Evolutionary conservation across 1,140 invertebrate genomes (phyloP).

Genomic region (Euura saliciscinereae): DNA sequence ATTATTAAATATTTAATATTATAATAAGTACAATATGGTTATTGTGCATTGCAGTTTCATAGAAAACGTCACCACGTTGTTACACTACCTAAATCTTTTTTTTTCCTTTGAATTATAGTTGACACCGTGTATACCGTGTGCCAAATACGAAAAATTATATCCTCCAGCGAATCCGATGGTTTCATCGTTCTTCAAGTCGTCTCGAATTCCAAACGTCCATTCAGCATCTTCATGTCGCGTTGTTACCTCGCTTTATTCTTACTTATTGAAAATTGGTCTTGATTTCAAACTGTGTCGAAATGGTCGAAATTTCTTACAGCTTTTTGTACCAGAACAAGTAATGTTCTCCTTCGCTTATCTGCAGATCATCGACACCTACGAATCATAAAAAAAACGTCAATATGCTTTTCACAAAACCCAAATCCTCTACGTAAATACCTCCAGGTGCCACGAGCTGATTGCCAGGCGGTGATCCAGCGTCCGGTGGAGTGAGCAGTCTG

Average conservation of each 20-base stretch:
- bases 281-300: neutral
- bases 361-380: slow-evolving; percentile 81
- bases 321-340: slow-evolving; percentile 92
- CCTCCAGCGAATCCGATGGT: too few relatives aligned
- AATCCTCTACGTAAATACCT: slow-evolving; percentile 59
- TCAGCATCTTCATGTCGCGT: neutral
- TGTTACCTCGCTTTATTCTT: neutral
- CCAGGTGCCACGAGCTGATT: slow-evolving; percentile 85
- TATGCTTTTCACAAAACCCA: neutral
- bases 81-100: too few relatives aligned
- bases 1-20: slow-evolving; percentile 53
- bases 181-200: too few relatives aligned
- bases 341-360: slow-evolving; percentile 82
- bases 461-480: slow-evolving; percentile 76
- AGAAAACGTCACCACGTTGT: slow-evolving; percentile 48
- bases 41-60: slow-evolving; percentile 57
- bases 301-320: slow-evolving; percentile 64
- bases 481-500: slow-evolving; percentile 75
- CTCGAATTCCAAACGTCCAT: too few relatives aligned
- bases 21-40: slow-evolving; percentile 53
- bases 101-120: too few relatives aligned
- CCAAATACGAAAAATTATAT: too few relatives aligned
- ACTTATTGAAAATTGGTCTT: neutral
- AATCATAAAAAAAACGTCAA: slow-evolving; percentile 15
- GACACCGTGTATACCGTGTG: too few relatives aligned